phyloP scores from a whole-genome alignment of 2,113 vertebrate genomes.

The Dendrocopos noguchii region DNA sequence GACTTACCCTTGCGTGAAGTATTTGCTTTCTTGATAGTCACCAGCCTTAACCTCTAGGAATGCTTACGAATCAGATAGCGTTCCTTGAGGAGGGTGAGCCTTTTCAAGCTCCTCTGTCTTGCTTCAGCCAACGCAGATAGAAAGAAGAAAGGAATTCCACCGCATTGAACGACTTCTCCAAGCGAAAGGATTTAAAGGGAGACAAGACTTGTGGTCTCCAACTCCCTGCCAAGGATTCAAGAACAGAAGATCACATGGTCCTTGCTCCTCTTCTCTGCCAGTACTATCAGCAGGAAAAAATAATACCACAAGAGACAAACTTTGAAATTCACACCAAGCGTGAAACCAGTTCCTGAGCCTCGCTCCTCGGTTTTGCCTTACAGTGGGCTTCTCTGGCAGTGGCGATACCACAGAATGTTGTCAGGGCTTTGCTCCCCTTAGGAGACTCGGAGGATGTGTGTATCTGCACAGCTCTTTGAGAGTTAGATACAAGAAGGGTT shows the following conservation, averaged over 20 bases:
- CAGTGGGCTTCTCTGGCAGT: neutral
- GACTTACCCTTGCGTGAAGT: slow-evolving; percentile 83
- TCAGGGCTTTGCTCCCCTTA: neutral
- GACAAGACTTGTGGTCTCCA: neutral
- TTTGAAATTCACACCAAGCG: neutral
- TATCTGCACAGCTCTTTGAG: neutral
- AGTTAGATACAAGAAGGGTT: neutral
- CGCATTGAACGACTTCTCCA: neutral
- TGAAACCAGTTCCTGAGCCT: neutral
- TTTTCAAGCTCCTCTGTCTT: slow-evolving; percentile 47
- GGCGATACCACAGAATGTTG: neutral
- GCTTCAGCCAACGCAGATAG: slow-evolving; percentile 30
- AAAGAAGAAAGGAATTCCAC: slow-evolving; percentile 44
- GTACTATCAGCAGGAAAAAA: slow-evolving; percentile 1
- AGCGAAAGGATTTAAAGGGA: neutral
- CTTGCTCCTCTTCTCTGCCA: neutral
- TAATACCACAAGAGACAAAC: neutral
- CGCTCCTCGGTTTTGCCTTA: neutral
- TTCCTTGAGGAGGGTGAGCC: slow-evolving; percentile 42
- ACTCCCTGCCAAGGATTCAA: neutral
- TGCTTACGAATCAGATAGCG: slow-evolving; percentile 56
- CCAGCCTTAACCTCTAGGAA: slow-evolving; percentile 76
- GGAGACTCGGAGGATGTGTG: neutral
- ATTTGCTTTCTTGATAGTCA: slow-evolving; percentile 78
- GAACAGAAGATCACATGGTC: neutral